Conservation (phyloP, 2,888 invertebrate species). For the Caenorhabditis macrosperma region DNA sequence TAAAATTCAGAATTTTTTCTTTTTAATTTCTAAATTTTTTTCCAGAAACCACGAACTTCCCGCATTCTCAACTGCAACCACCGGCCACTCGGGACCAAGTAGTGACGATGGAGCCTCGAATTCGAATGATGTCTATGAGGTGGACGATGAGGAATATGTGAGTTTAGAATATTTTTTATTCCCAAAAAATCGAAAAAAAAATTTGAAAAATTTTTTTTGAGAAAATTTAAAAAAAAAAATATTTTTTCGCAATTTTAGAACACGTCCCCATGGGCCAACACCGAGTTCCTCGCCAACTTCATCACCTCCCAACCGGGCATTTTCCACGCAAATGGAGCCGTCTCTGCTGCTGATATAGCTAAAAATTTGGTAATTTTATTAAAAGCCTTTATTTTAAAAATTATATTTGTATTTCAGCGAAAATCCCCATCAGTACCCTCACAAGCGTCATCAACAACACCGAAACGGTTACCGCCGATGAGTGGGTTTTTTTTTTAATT, state of each 20-base stretch:
- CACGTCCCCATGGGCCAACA: slow-evolving; percentile 32
- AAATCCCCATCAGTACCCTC: too few species aligned
- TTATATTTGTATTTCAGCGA: too few species aligned
- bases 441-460: background rate
- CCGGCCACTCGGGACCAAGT: background rate
- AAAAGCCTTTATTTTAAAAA: too few species aligned
- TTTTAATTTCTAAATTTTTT: too few species aligned
- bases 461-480: background rate
- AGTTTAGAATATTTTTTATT: background rate
- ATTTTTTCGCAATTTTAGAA: background rate
- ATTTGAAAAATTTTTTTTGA: background rate
- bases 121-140: slow-evolving; percentile 28
- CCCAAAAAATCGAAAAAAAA: background rate
- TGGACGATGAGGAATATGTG: slow-evolving; percentile 48
- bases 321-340: slow-evolving; percentile 23
- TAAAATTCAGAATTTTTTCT: too few species aligned
- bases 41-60: too few species aligned
- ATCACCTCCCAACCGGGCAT: slow-evolving; percentile 63
- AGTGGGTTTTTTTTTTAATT: background rate
- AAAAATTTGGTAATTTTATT: too few species aligned
- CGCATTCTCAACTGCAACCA: background rate
- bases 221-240: background rate
- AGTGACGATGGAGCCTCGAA: slow-evolving; percentile 43
- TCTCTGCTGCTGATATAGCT: too few species aligned
- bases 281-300: slow-evolving; percentile 59